Percentiles rank a stretch among this genome's conserved stretches.
phyloP scores from a whole-genome alignment of 2,797 vertebrate genomes.

The Triplophysa bombifrons region DNA sequence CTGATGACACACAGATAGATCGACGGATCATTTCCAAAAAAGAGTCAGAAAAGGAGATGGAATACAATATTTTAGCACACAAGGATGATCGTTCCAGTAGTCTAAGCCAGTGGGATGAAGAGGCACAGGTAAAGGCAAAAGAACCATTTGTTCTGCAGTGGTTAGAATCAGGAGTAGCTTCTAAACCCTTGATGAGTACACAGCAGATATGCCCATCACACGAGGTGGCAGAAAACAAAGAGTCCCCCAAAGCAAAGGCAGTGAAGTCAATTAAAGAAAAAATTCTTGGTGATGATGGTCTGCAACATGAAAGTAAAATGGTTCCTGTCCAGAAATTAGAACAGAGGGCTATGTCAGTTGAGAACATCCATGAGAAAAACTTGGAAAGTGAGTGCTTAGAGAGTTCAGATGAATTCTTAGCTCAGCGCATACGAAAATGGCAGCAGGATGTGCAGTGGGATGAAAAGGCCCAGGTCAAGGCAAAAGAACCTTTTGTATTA shows the following conservation, averaged over 20 bases:
- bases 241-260: constrained; percentile 54
- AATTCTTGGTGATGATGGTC: constrained; percentile 52
- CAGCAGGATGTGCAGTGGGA: constrained; percentile 66
- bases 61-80: constrained; percentile 48
- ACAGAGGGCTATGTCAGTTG: constrained; percentile 59
- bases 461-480: constrained; percentile 48
- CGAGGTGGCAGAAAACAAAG: constrained; percentile 44
- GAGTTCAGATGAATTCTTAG: constrained; percentile 73
- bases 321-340: constrained; percentile 52
- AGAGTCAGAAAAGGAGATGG: constrained; percentile 38
- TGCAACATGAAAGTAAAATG: constrained; percentile 41
- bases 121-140: constrained; percentile 48
- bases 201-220: constrained; percentile 45
- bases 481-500: constrained; percentile 52
- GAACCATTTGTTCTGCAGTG: constrained; percentile 55
- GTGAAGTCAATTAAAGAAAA: constrained; percentile 56
- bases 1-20: constrained; percentile 44
- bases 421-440: constrained; percentile 72
- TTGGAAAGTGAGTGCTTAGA: constrained; percentile 69
- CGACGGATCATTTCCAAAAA: constrained; percentile 41
- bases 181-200: constrained; percentile 38
- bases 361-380: constrained; percentile 69
- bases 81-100: constrained; percentile 28
- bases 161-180: constrained; percentile 60
- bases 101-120: constrained; percentile 46